phyloP scores from a whole-genome alignment of 2,113 vertebrate species.

The Alouatta palliata region DNA sequence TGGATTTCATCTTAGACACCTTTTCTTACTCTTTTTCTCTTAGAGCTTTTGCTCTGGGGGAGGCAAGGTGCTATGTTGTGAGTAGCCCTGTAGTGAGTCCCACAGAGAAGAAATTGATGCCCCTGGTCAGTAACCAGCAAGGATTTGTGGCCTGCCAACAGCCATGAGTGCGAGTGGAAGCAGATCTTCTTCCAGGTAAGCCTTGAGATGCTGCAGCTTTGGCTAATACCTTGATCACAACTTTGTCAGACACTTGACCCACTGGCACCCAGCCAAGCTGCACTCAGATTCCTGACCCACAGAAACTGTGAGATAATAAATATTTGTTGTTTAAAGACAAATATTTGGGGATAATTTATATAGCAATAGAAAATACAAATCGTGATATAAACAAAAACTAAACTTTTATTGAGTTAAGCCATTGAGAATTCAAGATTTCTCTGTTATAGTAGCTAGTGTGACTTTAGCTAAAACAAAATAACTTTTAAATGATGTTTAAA shows the following conservation, averaged over 20 bases:
- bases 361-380: not conserved
- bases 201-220: not conserved
- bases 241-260: not conserved
- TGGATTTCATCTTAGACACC: not conserved
- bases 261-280: not conserved
- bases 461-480: not conserved
- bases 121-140: not conserved
- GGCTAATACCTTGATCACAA: not conserved
- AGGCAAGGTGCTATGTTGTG: not conserved
- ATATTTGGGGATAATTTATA: not conserved
- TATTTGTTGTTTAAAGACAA: not conserved
- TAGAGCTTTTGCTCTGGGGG: not conserved
- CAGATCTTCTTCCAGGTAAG: not conserved
- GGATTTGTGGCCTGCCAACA: not conserved
- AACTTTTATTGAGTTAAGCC: not conserved
- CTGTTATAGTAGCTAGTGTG: not conserved
- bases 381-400: not conserved
- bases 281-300: not conserved
- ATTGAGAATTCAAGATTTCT: slow-evolving; percentile 18
- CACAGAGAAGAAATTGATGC: not conserved
- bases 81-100: not conserved
- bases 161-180: not conserved
- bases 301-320: not conserved
- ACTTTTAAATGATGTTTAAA: slow-evolving; percentile 40
- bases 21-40: not conserved